phyloP scores from a whole-genome alignment of 2,888 invertebrate species.

The Serripes groenlandicus region DNA sequence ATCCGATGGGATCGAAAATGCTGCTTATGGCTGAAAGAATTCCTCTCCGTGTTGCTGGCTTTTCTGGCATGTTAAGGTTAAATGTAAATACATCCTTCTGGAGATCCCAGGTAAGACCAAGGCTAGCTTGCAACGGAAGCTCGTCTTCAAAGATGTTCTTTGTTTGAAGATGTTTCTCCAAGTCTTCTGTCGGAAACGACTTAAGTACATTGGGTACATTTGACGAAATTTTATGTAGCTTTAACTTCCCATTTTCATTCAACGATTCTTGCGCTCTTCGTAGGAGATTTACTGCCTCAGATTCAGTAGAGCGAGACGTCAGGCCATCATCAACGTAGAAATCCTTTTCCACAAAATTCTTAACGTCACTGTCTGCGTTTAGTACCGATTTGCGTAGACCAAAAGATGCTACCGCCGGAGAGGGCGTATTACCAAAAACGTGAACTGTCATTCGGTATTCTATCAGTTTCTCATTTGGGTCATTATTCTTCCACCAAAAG shows the following conservation, averaged over 20 bases:
- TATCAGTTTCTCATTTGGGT: slow-evolving; percentile 4
- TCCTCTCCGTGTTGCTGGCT: slow-evolving; percentile 60
- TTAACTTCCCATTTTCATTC: slow-evolving; percentile 44
- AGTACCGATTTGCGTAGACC: slow-evolving; percentile 46
- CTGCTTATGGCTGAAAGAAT: slow-evolving; percentile 59
- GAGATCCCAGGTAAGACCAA: slow-evolving; percentile 60
- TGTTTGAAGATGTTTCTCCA: slow-evolving; percentile 45
- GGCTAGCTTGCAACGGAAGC: slow-evolving; percentile 56
- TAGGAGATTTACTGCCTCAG: slow-evolving; percentile 41
- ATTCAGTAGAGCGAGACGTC: slow-evolving; percentile 16
- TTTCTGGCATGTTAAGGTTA: slow-evolving; percentile 26
- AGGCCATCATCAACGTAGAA: slow-evolving; percentile 70
- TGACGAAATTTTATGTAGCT: slow-evolving; percentile 66
- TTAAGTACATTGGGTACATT: slow-evolving; percentile 34
- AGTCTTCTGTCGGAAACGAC: slow-evolving; percentile 57
- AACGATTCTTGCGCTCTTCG: slow-evolving; percentile 48
- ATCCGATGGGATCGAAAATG: slow-evolving; percentile 67
- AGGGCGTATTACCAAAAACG: slow-evolving; percentile 12
- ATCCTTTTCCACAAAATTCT: slow-evolving; percentile 35
- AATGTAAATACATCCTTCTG: slow-evolving; percentile 47
- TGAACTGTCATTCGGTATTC: slow-evolving; percentile 22
- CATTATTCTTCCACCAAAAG: slow-evolving; percentile 47
- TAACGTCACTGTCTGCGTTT: slow-evolving; percentile 25
- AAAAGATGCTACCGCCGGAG: slow-evolving; percentile 52
- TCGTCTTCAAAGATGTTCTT: slow-evolving; percentile 40